Percentiles rank a stretch among this genome's conserved stretches.
phyloP scores from a whole-genome alignment of 2,797 vertebrate genomes.

The Cephalopachus bancanus region DNA sequence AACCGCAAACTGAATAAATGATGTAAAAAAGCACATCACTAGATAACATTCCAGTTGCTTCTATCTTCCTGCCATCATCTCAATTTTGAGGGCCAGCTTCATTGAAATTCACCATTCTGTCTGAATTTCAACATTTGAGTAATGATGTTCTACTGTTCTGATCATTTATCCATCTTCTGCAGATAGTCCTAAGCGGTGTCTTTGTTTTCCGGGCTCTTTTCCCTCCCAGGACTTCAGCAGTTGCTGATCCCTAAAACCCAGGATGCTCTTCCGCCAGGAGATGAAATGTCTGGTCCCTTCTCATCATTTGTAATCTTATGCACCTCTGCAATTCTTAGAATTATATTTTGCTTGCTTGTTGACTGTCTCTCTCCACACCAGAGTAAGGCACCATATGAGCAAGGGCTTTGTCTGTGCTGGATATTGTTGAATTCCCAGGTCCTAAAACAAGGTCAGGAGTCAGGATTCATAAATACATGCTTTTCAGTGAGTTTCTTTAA shows the following conservation, averaged over 20 bases:
- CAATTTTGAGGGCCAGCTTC: not conserved
- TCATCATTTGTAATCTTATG: not conserved
- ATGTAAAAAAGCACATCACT: not conserved
- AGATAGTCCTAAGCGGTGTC: not conserved
- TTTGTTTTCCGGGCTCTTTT: not conserved
- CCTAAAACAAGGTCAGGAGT: not conserved
- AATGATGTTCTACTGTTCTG: not conserved
- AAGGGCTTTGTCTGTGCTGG: not conserved
- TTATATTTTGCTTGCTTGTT: not conserved
- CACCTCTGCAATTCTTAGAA: not conserved
- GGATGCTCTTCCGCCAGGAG: not conserved
- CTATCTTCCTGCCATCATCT: not conserved
- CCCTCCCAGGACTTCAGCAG: not conserved
- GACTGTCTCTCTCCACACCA: not conserved
- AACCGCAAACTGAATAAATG: not conserved
- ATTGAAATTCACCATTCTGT: not conserved
- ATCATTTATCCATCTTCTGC: not conserved
- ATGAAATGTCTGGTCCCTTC: not conserved
- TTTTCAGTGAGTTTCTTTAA: not conserved
- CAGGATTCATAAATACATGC: not conserved
- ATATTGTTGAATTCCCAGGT: not conserved
- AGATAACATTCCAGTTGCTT: not conserved
- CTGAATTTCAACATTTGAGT: not conserved
- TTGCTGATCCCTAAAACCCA: not conserved
- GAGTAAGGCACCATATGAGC: not conserved